Conservation (phyloP, 2,113 vertebrate species). For the Taxidea taxus region DNA sequence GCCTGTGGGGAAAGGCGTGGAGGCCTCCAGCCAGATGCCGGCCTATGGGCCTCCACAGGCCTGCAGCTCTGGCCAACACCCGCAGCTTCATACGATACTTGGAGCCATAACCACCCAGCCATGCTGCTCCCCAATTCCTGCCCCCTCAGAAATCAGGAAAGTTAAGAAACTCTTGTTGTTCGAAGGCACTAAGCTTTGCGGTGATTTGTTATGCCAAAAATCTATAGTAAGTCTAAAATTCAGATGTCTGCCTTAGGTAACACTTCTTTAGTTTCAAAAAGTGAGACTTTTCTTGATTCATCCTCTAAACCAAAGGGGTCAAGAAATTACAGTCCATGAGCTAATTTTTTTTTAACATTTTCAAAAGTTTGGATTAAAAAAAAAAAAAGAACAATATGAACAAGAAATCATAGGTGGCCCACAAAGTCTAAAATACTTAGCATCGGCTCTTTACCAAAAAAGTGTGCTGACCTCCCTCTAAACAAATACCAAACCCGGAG, state of each 20-base stretch:
- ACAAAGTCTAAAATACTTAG: not conserved
- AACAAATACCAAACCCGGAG: not conserved
- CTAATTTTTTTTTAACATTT: not conserved
- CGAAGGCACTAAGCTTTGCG: not conserved
- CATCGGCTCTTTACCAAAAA: not conserved
- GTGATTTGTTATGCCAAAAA: not conserved
- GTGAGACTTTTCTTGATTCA: not conserved
- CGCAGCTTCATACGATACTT: not conserved
- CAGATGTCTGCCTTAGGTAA: not conserved
- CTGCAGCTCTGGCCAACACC: not conserved
- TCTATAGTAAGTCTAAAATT: not conserved
- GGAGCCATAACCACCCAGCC: too few relatives aligned
- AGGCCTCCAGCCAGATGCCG: not conserved
- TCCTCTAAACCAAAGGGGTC: not conserved
- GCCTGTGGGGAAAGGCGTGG: not conserved
- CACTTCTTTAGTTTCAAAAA: not conserved
- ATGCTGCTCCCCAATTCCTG: not conserved
- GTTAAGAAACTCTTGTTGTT: not conserved
- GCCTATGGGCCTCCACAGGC: rapidly evolving
- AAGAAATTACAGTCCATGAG: not conserved
- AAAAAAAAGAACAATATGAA: not conserved
- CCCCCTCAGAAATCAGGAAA: not conserved
- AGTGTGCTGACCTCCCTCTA: not conserved
- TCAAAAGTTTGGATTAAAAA: not conserved
- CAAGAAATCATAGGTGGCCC: not conserved